Percentiles rank a stretch among this genome's conserved stretches.
Evolutionary conservation across 2,888 invertebrate species (phyloP).

Genomic region (Atethmia centrago): DNA sequence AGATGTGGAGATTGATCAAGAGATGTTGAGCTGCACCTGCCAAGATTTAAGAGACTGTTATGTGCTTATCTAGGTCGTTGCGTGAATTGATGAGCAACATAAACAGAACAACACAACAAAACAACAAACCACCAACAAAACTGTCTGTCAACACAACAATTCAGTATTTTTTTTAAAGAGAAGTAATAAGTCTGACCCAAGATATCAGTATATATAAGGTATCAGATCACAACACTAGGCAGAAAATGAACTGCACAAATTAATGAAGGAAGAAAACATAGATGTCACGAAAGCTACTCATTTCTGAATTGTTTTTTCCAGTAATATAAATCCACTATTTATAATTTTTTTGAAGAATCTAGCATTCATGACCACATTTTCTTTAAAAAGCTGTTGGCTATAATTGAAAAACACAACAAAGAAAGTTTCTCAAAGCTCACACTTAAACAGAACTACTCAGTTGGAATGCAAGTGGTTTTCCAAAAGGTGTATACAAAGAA

Average conservation of each 20-base stretch:
- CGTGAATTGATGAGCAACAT: neutral
- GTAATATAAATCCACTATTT: neutral
- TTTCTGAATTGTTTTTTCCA: neutral
- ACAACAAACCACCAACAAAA: neutral
- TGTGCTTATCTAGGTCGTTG: neutral
- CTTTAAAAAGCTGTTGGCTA: no score
- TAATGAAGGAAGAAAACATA: neutral
- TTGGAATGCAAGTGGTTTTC: slow-evolving; percentile 45
- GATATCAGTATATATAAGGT: neutral
- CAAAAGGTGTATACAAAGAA: slow-evolving; percentile 46
- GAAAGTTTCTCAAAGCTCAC: slow-evolving; percentile 6
- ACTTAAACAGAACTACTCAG: slow-evolving; percentile 40
- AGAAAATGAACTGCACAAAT: neutral
- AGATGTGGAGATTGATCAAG: neutral
- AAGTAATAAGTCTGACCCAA: neutral
- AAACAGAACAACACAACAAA: neutral
- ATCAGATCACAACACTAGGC: neutral
- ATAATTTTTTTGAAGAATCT: neutral
- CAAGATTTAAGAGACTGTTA: neutral
- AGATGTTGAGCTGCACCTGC: neutral
- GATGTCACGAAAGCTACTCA: no score
- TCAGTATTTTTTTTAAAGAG: neutral
- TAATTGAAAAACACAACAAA: slow-evolving; percentile 16
- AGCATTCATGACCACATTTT: neutral
- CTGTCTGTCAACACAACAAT: neutral